These are phyloP conservation scores for Myiopsitta monachus DNA, from an alignment of 2,113 vertebrate species.

Conservation along the genomic window DNA sequence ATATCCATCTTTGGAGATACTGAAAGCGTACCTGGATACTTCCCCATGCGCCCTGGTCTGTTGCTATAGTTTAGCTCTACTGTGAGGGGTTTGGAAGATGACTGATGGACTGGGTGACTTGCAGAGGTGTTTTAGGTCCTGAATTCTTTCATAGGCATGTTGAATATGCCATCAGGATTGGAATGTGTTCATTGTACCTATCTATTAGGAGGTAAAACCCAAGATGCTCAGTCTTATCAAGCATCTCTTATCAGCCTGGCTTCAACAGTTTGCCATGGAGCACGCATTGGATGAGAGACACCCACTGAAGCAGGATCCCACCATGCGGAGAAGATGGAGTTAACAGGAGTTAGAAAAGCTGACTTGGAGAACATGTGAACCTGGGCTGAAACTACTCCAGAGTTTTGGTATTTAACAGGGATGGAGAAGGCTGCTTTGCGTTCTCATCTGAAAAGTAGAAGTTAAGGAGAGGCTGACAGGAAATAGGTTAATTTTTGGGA, in stretches of 20 bases:
- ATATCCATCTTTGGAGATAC: neutral
- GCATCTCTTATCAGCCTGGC: neutral
- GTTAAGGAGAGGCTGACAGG: neutral
- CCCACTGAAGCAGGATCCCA: neutral
- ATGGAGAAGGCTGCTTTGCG: neutral
- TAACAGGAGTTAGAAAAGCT: neutral
- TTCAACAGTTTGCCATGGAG: neutral
- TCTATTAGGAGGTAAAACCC: neutral
- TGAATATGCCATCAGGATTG: neutral
- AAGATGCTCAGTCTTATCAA: neutral
- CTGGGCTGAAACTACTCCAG: neutral
- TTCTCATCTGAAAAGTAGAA: neutral
- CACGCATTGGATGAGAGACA: neutral
- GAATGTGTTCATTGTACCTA: neutral
- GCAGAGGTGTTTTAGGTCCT: neutral
- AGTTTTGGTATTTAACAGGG: neutral
- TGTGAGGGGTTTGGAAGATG: neutral
- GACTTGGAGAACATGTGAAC: neutral
- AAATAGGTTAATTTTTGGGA: neutral
- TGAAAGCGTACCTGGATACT: neutral
- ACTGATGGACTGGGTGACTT: neutral
- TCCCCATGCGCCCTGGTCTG: neutral
- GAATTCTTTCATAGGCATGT: neutral
- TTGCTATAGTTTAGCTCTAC: neutral
- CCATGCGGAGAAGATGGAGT: neutral